Conservation (phyloP, 2,113 vertebrate genomes). For the Arizona elegans region DNA sequence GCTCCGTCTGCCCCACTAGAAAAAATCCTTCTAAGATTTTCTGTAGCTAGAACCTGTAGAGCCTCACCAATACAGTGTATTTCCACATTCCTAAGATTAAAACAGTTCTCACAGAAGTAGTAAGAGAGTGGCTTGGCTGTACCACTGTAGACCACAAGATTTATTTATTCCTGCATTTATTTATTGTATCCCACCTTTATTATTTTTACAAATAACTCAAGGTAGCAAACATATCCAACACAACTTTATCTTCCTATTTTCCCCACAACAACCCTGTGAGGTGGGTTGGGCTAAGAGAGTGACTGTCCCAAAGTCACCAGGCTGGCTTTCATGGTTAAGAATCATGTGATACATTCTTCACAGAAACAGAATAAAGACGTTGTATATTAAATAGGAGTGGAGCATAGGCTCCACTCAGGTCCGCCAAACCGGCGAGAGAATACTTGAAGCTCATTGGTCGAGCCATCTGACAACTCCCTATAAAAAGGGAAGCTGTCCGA, state of each 20-base stretch:
- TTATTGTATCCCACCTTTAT: background rate
- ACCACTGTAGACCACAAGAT: background rate
- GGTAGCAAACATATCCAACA: background rate
- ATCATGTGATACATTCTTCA: no score
- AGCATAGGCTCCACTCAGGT: no score
- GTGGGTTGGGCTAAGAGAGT: background rate
- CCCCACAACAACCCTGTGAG: background rate
- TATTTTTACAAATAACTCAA: background rate
- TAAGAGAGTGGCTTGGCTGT: background rate
- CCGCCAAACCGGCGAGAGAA: no score
- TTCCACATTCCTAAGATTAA: background rate
- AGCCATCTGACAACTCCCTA: no score
- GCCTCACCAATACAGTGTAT: background rate
- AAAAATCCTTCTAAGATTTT: background rate
- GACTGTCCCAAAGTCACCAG: no score
- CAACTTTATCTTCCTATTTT: background rate
- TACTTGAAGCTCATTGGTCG: no score
- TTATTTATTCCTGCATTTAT: background rate
- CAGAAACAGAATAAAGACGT: no score
- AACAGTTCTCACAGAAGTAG: background rate
- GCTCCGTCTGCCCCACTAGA: background rate
- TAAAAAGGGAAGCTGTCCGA: no score
- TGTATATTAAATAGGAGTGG: no score
- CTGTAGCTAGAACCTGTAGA: background rate
- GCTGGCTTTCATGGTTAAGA: no score